phyloP scores from a whole-genome alignment of 2,888 invertebrate genomes.

The Isoperla grammatica region DNA sequence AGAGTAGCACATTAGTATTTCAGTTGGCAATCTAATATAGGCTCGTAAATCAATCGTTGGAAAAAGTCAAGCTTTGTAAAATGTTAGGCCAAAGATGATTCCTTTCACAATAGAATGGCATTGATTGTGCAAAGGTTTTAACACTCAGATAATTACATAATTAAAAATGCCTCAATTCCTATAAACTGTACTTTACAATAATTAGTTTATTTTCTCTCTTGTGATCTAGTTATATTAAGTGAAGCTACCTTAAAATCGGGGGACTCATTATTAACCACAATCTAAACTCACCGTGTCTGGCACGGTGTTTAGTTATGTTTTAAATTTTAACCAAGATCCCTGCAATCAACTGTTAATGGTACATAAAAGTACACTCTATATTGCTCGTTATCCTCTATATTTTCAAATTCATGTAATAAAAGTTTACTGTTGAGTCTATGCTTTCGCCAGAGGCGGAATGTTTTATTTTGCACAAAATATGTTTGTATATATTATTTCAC shows the following conservation, averaged over 20 bases:
- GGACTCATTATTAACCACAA: conserved; percentile 24
- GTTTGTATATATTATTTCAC: too few relatives aligned
- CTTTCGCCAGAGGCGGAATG: too few relatives aligned
- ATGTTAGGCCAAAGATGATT: conserved; percentile 29
- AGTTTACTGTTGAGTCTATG: too few relatives aligned
- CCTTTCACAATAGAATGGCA: conserved; percentile 23
- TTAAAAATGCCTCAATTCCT: conserved; percentile 25
- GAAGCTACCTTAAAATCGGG: neutral
- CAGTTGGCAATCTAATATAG: conserved; percentile 14
- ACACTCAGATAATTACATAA: conserved; percentile 21
- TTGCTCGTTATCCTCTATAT: too few relatives aligned
- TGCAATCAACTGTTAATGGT: neutral
- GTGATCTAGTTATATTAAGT: conserved; percentile 20
- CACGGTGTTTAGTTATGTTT: conserved; percentile 15
- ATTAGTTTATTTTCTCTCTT: conserved; percentile 21
- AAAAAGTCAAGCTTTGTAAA: conserved; percentile 26
- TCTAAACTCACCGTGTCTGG: conserved; percentile 30
- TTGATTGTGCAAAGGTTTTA: conserved; percentile 28
- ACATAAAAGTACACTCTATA: neutral
- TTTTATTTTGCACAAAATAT: too few relatives aligned
- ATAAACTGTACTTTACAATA: neutral
- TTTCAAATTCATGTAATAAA: too few relatives aligned
- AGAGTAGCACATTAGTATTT: neutral
- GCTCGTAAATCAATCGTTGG: conserved; percentile 27
- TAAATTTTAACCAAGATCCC: conserved; percentile 12